These are phyloP conservation scores for Chrysocyon brachyurus DNA, from an alignment of 2,797 vertebrate species.

Conservation along the genomic window DNA sequence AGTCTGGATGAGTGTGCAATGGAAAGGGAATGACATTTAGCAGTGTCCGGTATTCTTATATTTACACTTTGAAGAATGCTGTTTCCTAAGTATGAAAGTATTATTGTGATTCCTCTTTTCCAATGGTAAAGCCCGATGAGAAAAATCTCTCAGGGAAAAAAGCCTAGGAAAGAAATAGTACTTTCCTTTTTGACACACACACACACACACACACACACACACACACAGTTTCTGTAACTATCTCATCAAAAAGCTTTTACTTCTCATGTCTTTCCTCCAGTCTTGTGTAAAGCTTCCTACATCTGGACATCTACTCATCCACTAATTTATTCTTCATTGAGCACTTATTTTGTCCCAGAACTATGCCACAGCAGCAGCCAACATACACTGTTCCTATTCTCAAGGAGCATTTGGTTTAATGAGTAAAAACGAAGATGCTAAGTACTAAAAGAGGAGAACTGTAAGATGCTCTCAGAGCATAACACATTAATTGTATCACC, in stretches of 20 bases:
- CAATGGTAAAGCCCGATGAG: neutral
- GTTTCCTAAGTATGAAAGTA: neutral
- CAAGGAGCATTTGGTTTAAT: neutral
- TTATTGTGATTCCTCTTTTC: neutral
- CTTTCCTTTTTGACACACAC: neutral
- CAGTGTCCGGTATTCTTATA: neutral
- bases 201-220: too few relatives aligned
- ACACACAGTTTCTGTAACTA: neutral
- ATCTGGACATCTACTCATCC: neutral
- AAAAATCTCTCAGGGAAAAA: neutral
- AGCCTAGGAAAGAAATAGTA: neutral
- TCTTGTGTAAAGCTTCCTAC: neutral
- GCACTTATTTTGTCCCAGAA: slow-evolving; percentile 21
- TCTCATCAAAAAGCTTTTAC: neutral
- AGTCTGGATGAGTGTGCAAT: neutral
- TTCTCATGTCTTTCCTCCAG: neutral
- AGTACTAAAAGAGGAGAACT: neutral
- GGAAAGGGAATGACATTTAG: neutral
- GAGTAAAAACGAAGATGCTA: neutral
- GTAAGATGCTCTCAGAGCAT: neutral
- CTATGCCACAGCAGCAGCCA: neutral
- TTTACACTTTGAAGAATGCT: neutral
- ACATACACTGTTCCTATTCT: neutral
- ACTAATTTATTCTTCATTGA: slow-evolving; percentile 48
- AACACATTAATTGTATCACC: neutral